These are phyloP conservation scores for Pantherophis alleghaniensis DNA, from an alignment of 2,797 vertebrate species.

Conservation along the genomic window DNA sequence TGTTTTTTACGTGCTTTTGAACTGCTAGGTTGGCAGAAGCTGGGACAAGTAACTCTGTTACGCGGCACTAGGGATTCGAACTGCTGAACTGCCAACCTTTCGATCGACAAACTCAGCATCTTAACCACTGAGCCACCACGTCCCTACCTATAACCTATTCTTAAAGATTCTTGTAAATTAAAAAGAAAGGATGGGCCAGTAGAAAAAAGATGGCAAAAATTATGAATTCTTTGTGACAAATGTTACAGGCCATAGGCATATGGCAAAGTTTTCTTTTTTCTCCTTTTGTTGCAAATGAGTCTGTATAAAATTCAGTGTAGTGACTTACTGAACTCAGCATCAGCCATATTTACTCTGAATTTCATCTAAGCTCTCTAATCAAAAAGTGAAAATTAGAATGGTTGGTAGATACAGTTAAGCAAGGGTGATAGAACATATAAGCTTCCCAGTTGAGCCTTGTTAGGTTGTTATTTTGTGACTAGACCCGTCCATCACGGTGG, in stretches of 20 bases:
- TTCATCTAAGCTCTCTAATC: not conserved
- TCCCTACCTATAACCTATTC: not conserved
- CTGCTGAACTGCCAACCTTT: no score
- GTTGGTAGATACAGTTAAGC: not conserved
- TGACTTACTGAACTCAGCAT: not conserved
- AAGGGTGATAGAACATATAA: not conserved
- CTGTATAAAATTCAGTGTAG: not conserved
- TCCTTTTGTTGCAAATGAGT: not conserved
- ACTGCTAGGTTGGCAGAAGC: no score
- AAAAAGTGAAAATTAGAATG: not conserved
- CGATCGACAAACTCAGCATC: no score
- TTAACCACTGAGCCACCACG: no score
- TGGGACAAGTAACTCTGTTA: no score
- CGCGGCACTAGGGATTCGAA: no score
- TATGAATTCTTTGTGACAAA: not conserved
- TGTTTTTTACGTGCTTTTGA: no score
- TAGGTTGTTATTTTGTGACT: not conserved
- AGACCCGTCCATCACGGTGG: not conserved
- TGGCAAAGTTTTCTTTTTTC: not conserved
- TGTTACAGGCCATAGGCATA: not conserved
- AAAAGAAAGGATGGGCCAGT: not conserved
- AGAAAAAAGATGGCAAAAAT: not conserved
- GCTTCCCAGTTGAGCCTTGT: not conserved
- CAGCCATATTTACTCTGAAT: not conserved
- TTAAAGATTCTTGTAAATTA: not conserved